Percentiles rank a stretch among this genome's conserved stretches.
These are phyloP conservation scores for Drosophila tani DNA, from an alignment of 1,140 invertebrate genomes.

Conservation along the genomic window DNA sequence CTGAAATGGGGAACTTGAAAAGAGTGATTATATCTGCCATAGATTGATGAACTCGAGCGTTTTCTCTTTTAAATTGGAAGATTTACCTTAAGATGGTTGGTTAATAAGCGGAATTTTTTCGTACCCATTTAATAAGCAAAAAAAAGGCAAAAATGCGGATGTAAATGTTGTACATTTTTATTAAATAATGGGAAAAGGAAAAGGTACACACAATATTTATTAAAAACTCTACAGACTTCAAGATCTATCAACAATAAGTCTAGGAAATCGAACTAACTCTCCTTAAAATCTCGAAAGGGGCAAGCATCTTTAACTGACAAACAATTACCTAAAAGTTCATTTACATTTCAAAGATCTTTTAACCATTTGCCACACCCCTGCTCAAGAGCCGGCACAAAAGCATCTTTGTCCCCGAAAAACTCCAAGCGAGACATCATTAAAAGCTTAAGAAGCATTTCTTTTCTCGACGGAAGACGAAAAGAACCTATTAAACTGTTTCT, in stretches of 20 bases:
- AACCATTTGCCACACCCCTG: constrained; percentile 34
- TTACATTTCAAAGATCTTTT: constrained; percentile 16
- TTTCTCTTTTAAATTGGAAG: constrained; percentile 38
- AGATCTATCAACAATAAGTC: neutral
- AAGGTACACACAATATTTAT: neutral
- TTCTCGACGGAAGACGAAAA: constrained; percentile 22
- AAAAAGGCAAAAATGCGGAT: neutral
- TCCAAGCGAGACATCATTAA: constrained; percentile 55
- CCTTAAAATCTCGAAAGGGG: neutral
- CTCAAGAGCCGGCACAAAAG: constrained; percentile 37
- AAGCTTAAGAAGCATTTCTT: constrained; percentile 41
- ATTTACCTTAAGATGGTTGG: neutral
- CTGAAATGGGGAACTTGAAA: constrained; percentile 24
- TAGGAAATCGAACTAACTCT: neutral
- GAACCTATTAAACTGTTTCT: constrained; percentile 76
- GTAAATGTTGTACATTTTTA: neutral
- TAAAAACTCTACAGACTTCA: neutral
- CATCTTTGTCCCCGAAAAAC: constrained; percentile 41
- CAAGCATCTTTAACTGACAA: neutral
- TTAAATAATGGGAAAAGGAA: neutral
- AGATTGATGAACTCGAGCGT: constrained; percentile 14
- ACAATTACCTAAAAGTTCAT: constrained; percentile 22
- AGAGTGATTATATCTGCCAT: constrained; percentile 35
- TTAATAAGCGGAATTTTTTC: neutral
- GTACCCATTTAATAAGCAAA: too few species aligned